These are phyloP conservation scores for Phoenicopterus ruber DNA, from an alignment of 2,113 vertebrate genomes.

Conservation along the genomic window DNA sequence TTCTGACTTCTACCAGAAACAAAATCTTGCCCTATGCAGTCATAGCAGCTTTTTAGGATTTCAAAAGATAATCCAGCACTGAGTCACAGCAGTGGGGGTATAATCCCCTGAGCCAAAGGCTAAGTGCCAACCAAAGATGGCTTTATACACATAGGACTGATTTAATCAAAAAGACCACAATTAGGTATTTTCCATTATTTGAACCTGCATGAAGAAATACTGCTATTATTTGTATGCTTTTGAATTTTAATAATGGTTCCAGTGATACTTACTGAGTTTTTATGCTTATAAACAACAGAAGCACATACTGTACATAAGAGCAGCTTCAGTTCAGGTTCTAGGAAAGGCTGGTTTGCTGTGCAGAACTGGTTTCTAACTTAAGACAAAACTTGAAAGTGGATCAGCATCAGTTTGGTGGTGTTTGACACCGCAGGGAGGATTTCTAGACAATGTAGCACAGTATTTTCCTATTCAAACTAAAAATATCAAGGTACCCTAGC, in stretches of 20 bases:
- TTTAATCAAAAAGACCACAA: conserved; percentile 16
- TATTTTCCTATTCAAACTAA: background rate
- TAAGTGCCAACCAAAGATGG: background rate
- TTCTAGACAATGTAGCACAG: background rate
- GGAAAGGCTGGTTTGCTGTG: background rate
- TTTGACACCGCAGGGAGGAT: background rate
- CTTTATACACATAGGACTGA: background rate
- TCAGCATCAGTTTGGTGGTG: background rate
- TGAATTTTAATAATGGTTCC: background rate
- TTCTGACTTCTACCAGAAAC: background rate
- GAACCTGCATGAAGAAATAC: background rate
- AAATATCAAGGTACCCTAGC: background rate
- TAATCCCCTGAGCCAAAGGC: conserved; percentile 1
- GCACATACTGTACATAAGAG: background rate
- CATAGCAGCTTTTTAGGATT: background rate
- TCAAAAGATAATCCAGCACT: conserved; percentile 9
- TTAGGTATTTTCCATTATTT: background rate
- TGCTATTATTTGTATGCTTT: background rate
- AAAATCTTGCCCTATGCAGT: background rate
- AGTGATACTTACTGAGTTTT: background rate
- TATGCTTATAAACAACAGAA: background rate
- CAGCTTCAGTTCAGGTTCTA: background rate
- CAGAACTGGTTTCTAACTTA: background rate
- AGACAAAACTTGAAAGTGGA: background rate
- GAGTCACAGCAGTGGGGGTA: background rate